These are phyloP conservation scores for Mustelus asterias DNA, from an alignment of 2,113 vertebrate genomes.

Conservation along the genomic window DNA sequence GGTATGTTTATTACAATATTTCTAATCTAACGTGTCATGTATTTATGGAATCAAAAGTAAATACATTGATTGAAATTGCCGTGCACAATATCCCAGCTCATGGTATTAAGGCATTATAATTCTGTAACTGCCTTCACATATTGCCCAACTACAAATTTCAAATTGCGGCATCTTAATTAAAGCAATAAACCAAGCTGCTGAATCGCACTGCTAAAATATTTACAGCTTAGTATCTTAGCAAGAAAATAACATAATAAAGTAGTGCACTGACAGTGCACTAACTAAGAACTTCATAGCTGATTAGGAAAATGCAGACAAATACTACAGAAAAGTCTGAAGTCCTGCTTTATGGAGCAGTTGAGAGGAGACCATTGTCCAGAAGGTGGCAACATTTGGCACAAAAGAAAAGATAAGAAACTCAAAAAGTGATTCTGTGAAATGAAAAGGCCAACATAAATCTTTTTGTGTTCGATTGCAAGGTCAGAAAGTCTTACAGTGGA, in stretches of 20 bases:
- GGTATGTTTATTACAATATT: not conserved
- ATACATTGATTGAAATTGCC: not conserved
- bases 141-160: not conserved
- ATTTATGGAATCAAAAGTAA: not conserved
- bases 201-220: not conserved
- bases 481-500: not conserved
- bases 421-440: not conserved
- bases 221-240: not conserved
- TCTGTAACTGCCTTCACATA: not conserved
- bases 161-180: not conserved
- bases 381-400: conserved; percentile 7
- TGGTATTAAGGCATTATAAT: no score
- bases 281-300: not conserved
- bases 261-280: not conserved
- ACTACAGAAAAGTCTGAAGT: not conserved
- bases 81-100: not conserved
- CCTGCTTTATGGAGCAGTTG: not conserved
- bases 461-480: not conserved
- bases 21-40: not conserved
- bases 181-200: not conserved
- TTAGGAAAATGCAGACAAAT: not conserved
- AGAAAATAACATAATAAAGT: not conserved
- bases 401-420: not conserved
- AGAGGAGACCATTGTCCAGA: not conserved
- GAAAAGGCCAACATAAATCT: not conserved